Base-by-base conservation (phyloP, 2,797 vertebrate genomes). In the Artibeus lituratus region DNA sequence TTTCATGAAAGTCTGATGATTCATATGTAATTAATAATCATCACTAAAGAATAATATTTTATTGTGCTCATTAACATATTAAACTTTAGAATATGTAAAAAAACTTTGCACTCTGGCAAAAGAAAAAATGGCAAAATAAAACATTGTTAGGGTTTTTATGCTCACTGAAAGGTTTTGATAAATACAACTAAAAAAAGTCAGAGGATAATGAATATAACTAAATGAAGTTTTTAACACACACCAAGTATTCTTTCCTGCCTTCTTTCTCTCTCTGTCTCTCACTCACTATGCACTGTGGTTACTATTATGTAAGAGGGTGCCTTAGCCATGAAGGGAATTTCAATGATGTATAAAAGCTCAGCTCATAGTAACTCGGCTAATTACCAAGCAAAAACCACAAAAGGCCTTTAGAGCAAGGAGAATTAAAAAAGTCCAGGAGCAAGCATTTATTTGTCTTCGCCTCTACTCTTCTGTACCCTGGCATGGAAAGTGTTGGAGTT, bases 1-100 rank as follows among this genome's bases (percentile, higher is more conserved):
- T 97, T 97, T 42, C n/a, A 51, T 87, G 32, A 93, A 96, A 92
- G 4, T 72, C 21, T 96, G 73, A 44, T 86, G 67, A 94, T 96
- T 44, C 47, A 90, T 78, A 86, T 74, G 59, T 96, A 90, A 81
- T 87, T 95, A 93, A 74, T 95, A 95, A 91, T 96, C 22, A 51
- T 69, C 47, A 62, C 4, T 32, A 97, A 12, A 95, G 42, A 96
- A 59, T 90, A 73, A 29, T 59, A 26, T 78, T 76, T 70, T 19
- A 87, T 0, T 65, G 26, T 42, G 37, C 22, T 82, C 42, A 76
- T n/a, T 91, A 76, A 42, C 65, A 70, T 85, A 8, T 76, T 10
- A 57, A 21, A 90, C 89, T 97, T 59, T 42, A 26, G 57, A 82
- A 65, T 5, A n/a, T 89, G 32, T 82, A 32, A 15, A 39, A 15